Evolutionary conservation across 2,797 vertebrate genomes (phyloP).

Genomic region (Valencia hispanica): DNA sequence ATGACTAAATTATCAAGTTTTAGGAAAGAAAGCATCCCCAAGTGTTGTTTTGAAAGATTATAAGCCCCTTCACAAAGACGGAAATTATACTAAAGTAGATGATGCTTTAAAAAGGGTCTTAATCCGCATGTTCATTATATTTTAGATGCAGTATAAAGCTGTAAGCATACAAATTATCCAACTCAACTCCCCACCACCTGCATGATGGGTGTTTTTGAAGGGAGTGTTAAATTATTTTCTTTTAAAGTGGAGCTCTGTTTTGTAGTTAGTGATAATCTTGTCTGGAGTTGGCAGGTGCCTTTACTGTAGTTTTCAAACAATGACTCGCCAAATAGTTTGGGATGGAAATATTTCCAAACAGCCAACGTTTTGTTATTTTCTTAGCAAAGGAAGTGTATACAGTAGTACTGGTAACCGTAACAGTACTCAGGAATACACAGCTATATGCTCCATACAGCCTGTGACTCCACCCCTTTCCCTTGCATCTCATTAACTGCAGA

Average conservation of each 20-base stretch:
- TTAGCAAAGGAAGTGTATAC: not conserved
- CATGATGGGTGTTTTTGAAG: not conserved
- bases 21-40: not conserved
- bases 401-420: no score
- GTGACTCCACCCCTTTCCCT: not conserved
- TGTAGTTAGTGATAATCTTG: not conserved
- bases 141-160: not conserved
- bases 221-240: not conserved
- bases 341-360: not conserved
- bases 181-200: not conserved
- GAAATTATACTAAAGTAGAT: not conserved
- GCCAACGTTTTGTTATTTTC: not conserved
- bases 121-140: not conserved
- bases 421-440: no score
- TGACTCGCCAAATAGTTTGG: not conserved
- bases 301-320: slow-evolving; percentile 3
- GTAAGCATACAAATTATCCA: not conserved
- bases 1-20: slow-evolving; percentile 1
- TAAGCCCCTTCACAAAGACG: not conserved
- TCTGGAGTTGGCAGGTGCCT: not conserved
- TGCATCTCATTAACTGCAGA: not conserved
- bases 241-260: not conserved
- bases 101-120: not conserved
- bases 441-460: not conserved
- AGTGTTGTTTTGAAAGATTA: not conserved